phyloP scores from a whole-genome alignment of 2,888 invertebrate species.

The Limnephilus auricula region DNA sequence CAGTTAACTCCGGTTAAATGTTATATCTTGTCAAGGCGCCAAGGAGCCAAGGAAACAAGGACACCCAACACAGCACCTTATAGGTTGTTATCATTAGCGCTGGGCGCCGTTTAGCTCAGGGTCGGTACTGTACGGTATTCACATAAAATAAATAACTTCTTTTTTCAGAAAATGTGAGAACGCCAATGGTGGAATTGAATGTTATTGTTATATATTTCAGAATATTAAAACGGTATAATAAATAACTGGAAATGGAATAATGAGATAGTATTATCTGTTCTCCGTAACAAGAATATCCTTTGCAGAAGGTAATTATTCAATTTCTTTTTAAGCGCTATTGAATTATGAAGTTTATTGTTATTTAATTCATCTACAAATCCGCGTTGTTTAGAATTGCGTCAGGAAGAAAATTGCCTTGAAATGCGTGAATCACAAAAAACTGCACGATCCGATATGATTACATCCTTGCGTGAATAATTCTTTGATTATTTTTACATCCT shows the following conservation, averaged over 20 bases:
- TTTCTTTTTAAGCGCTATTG: background rate
- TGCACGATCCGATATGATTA: background rate
- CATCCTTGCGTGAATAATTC: background rate
- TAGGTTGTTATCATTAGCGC: too few relatives aligned
- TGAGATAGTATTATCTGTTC: background rate
- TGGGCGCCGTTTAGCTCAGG: too few relatives aligned
- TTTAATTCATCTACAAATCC: background rate
- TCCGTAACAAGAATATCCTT: background rate
- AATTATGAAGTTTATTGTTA: too few relatives aligned
- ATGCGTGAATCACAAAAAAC: background rate
- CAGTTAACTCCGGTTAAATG: too few relatives aligned
- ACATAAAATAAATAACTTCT: too few relatives aligned
- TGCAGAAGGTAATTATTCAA: background rate
- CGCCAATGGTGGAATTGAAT: too few relatives aligned
- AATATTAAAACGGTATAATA: background rate
- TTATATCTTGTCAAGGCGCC: too few relatives aligned
- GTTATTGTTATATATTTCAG: too few relatives aligned
- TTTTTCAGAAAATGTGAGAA: too few relatives aligned
- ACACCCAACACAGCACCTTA: too few relatives aligned
- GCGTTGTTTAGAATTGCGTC: background rate
- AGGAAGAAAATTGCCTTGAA: background rate
- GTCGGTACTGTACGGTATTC: too few relatives aligned
- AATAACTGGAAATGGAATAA: background rate
- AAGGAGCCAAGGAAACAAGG: too few relatives aligned
- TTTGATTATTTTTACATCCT: background rate